Evolutionary conservation across 2,888 invertebrate species (phyloP), one percentile per base, ranked within the genome.

Genomic region (Epistrophe eligans): DNA sequence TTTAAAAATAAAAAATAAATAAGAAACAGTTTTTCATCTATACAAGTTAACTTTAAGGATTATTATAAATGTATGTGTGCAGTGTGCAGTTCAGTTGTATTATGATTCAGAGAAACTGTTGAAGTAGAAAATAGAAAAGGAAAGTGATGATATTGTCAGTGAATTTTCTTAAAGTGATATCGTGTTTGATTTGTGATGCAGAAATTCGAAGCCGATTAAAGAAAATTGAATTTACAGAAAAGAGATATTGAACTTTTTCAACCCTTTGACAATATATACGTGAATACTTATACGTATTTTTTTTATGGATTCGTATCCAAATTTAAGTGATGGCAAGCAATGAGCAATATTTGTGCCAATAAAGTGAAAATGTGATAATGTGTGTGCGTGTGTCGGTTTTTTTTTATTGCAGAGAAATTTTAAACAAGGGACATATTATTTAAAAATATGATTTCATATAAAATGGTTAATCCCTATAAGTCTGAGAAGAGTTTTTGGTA

Each of bases 141-240:
- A 45, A 45, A 24, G 24, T 24, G 24, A 24, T 24, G 3, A 2
- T 24, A 24, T 43, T 43, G 15, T 45, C 7, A n/a, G 43, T 43
- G 13, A 43, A 43, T 45, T 45, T 45, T 24, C 24, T 5, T 8
- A 43, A 43, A 45, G 13, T 43, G n/a, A 45, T n/a, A 45, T 7
- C 45, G n/a, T 45, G n/a, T 45, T 45, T 45, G 45, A 45, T n/a
- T n/a, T 45, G 45, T 45, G 45, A 45, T 45, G 45, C 45, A 45
- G n/a, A 45, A 45, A 45, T 45, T 45, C 45, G 45, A n/a, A 45
- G 15, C 45, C 45, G n/a, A 45, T 45, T 45, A 45, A n/a, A 45
- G 7, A n/a, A 45, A 45, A 45, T 45, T 45, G 45, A 45, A n/a
- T 45, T 45, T 15, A n/a, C n/a, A 45, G 45, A n/a, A 45, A 45